Percentiles rank a stretch among this genome's conserved stretches.
Evolutionary conservation across 2,113 vertebrate genomes (phyloP).

Genomic region (Eira barbara): DNA sequence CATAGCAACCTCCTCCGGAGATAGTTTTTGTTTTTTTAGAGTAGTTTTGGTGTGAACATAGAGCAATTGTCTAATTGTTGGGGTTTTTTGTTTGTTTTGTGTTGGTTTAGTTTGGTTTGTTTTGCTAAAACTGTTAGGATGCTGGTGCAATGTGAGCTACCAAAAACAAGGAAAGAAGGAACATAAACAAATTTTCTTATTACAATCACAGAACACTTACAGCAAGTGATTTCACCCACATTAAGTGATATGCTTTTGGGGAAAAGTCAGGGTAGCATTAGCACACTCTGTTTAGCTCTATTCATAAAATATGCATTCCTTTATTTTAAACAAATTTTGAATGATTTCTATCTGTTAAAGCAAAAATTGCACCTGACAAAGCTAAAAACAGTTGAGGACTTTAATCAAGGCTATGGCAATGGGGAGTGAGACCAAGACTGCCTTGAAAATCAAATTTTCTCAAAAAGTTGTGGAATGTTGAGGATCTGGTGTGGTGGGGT

Average conservation of each 20-base stretch:
- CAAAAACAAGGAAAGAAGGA: background rate
- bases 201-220: background rate
- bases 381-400: background rate
- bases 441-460: background rate
- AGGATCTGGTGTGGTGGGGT: background rate
- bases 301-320: background rate
- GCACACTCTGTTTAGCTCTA: background rate
- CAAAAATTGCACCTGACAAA: background rate
- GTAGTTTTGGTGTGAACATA: background rate
- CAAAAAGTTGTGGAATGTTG: background rate
- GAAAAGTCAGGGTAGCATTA: background rate
- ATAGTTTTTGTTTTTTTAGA: background rate
- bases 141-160: background rate
- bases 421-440: background rate
- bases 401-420: background rate
- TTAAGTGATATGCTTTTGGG: background rate
- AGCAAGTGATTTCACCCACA: background rate
- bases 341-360: background rate
- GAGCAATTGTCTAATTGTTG: background rate
- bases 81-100: background rate
- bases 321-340: background rate
- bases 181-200: background rate
- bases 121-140: background rate
- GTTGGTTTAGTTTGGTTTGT: background rate
- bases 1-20: background rate